Evolutionary conservation across 2,888 invertebrate species (phyloP), one percentile per base, ranked within the genome.

Genomic region (Orchestes rusci): DNA sequence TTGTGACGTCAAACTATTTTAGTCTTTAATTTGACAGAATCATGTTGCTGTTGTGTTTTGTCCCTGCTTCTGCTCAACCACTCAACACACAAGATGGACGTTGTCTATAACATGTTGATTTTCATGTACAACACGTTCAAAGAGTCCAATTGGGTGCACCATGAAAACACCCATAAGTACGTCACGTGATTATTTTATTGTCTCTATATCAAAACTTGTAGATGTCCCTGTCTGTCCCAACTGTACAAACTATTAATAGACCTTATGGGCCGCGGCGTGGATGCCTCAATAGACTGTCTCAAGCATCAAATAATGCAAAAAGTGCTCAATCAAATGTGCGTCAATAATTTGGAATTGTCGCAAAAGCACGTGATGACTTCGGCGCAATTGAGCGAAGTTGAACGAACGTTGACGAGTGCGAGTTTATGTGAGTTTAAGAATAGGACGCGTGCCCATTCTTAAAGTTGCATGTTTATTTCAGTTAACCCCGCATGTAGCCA

Each of bases 191-290:
- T n/a, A n/a, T n/a, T n/a, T n/a, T n/a, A n/a, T n/a, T n/a, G n/a
- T n/a, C n/a, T n/a, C n/a, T n/a, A n/a, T n/a, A n/a, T n/a, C 5
- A 23, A 23, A 23, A 23, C 23, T 39, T 39, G 19, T 50, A 63
- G 64, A n/a, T 63, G 61, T 50, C 55, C 53, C 10, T 63, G 64
- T 53, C 44, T 63, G 32, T 45, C 56, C 4, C 55, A 56, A 20
- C 47, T 59, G 16, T 58, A 59, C 36, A 59, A 56, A 45, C 37
- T 59, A 27, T 50, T 44, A 50, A 53, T 59, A 31, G 58, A 56
- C 33, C 51, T 57, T 38, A 36, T 56, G n/a, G 57, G n/a, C n/a
- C n/a, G n/a, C n/a, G n/a, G n/a, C n/a, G n/a, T n/a, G n/a, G n/a
- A n/a, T n/a, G n/a, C n/a, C n/a, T n/a, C n/a, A n/a, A n/a, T n/a